Evolutionary conservation across 2,888 invertebrate genomes (phyloP).

Genomic region (Coremacera marginata): DNA sequence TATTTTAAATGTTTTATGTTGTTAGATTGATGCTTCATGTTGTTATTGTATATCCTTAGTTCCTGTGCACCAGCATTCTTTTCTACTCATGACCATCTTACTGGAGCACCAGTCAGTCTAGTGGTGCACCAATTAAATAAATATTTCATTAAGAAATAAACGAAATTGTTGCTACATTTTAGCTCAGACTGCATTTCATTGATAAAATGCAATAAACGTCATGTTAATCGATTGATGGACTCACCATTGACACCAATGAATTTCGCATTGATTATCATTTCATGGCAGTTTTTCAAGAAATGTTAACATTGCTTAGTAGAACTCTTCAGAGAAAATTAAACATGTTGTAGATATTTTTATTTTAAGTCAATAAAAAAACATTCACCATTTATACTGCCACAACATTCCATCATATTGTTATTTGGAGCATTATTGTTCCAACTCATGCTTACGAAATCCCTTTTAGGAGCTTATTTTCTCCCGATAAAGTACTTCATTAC

Average conservation of each 20-base stretch:
- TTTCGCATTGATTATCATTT: too few species aligned
- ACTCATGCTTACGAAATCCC: conserved; percentile 2
- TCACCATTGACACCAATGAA: neutral
- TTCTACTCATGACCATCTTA: neutral
- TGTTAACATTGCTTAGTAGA: too few species aligned
- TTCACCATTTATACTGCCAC: too few species aligned
- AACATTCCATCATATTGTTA: too few species aligned
- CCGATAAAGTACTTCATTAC: conserved; percentile 14
- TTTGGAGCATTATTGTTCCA: neutral
- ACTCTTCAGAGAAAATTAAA: too few species aligned
- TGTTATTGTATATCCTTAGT: neutral
- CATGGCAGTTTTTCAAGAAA: too few species aligned
- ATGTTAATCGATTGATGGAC: neutral
- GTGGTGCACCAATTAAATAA: conserved; percentile 31
- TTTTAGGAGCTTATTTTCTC: conserved; percentile 4
- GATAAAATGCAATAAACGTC: conserved; percentile 13
- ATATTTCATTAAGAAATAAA: conserved; percentile 16
- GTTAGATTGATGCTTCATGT: conserved; percentile 19
- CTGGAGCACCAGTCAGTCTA: conserved; percentile 33
- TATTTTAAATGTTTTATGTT: conserved; percentile 2
- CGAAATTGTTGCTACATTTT: conserved; percentile 4
- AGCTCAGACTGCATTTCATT: conserved; percentile 16
- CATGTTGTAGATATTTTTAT: too few species aligned
- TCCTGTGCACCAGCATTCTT: neutral
- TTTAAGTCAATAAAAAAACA: too few species aligned